Base-by-base conservation (phyloP, 2,113 vertebrate species). In the Smithornis capensis region DNA sequence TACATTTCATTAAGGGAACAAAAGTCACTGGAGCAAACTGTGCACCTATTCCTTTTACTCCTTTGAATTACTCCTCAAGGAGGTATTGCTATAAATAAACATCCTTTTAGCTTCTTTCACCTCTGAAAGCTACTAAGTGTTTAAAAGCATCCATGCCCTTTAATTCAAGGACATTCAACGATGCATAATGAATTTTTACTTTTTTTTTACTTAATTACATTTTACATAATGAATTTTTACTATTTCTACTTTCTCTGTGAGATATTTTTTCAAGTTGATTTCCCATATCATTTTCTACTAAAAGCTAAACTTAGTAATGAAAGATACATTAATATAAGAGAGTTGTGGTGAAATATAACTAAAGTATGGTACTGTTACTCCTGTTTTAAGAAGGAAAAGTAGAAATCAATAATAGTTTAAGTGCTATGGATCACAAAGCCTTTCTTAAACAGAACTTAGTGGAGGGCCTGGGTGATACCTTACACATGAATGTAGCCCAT, bases 101-200 rank as follows among this genome's bases (percentile, higher is more conserved):
- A 84, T 60, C 56, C 64, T 49, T 86, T 78, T 77, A 64, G 53
- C 52, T 87, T 91, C 64, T 78, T 87, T 88, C 47, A 33, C 59
- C 80, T 93, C 69, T 67, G 80, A 71, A 90, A 91, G 57, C 64
- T 84, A 57, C 35, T 85, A 83, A 49, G 45, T 95, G 69, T 92
- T 94, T 76, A 77, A 83, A 96, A 82, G 45, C 55, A 92, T 55
- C 62, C 65, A 14, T 87, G 79, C 62, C 76, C 56, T 95, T 95
- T 90, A 85, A 86, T 70, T 95, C 60, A 92, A 93, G 91, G 80
- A 77, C 89, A 67, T 89, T 73, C 55, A 62, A 50, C 42, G 84
- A 69, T 94, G 68, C 57, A 84, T 74, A 91, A 91, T 65, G 71
- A 88, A 92, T n/a, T n/a, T n/a, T n/a, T n/a, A n/a, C n/a, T n/a